Base-by-base conservation (phyloP, 2,888 invertebrate species). In the Pterostichus madidus region DNA sequence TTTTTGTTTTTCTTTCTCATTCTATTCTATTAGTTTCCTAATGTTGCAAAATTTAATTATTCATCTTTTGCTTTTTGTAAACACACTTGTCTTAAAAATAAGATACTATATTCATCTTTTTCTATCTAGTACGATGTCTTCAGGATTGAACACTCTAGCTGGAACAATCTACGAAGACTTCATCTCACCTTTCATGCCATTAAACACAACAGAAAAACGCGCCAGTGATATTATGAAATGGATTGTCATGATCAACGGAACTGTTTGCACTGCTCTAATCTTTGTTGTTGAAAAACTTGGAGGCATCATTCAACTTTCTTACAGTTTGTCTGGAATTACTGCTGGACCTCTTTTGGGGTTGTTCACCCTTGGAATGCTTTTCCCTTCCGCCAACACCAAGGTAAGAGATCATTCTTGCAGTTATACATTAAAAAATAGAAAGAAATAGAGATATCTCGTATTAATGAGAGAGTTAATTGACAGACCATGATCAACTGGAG, bases 231-330 rank as follows among this genome's bases (percentile, higher is more conserved):
- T 93, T 64, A 92, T 94, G 91, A 94, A 93, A 90, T 89, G 92
- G 84, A 84, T 91, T 15, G 89, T 90, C 0, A 85, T 90, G 8
- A 49, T 87, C 0, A 80, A 87, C 6, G 97, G 98, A 0, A 88
- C 94, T 0, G 87, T 96, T 10, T 96, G 96, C 32, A 96, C 97
- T 85, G 93, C 91, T 0, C 90, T 98, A 64, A 92, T 94, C 3
- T 94, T 93, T 89, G 87, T 92, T 11, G 91, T 93, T 0, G 92
- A 94, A 77, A 91, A 92, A 83, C 88, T 95, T 71, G 95, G 95
- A 68, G 92, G 93, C 8, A 90, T 95, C 44, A 91, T 95, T 83
- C 93, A 94, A 87, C 92, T 95, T 2, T 91, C 92, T 0, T 90
- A 92, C 39, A 92, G 93, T 56, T 91, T 94, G 10, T 92, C 92